These are phyloP conservation scores for Lepidurus couesii DNA, from an alignment of 1,140 invertebrate species.

Conservation along the genomic window DNA sequence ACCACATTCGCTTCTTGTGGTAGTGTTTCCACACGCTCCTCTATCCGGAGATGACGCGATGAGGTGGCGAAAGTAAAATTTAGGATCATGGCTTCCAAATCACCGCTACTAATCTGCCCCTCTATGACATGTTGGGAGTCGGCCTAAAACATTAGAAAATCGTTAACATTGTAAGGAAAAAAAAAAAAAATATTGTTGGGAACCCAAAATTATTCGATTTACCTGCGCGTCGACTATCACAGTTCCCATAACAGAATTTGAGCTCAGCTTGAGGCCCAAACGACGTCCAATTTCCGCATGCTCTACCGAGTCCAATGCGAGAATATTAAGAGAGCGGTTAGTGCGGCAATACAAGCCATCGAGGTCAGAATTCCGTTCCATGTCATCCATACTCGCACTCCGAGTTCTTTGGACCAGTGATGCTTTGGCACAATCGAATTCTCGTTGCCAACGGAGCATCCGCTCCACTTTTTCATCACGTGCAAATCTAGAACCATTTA, in stretches of 20 bases:
- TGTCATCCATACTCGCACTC: background rate
- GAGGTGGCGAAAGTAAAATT: slow-evolving; percentile 13
- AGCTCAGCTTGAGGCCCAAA: background rate
- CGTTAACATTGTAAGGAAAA: background rate
- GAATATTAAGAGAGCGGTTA: background rate
- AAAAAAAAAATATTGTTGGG: background rate
- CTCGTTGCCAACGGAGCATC: background rate
- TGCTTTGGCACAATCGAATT: background rate
- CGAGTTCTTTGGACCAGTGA: background rate
- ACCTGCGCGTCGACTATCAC: background rate
- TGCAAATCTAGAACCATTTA: background rate
- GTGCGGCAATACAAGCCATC: slow-evolving; percentile 2
- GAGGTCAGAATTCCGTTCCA: background rate
- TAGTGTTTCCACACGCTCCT: background rate
- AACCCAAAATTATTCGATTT: background rate
- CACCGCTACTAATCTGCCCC: background rate
- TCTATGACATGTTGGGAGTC: background rate
- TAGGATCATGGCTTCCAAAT: background rate
- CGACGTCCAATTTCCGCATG: background rate
- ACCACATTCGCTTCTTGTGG: background rate
- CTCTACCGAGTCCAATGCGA: background rate
- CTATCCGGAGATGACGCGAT: background rate
- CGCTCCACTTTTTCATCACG: background rate
- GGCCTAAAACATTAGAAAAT: background rate
- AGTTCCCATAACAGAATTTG: background rate